Evolutionary conservation across 2,888 invertebrate genomes (phyloP), one percentile per base, ranked within the genome.

Genomic region (Diachrysia chrysitis): DNA sequence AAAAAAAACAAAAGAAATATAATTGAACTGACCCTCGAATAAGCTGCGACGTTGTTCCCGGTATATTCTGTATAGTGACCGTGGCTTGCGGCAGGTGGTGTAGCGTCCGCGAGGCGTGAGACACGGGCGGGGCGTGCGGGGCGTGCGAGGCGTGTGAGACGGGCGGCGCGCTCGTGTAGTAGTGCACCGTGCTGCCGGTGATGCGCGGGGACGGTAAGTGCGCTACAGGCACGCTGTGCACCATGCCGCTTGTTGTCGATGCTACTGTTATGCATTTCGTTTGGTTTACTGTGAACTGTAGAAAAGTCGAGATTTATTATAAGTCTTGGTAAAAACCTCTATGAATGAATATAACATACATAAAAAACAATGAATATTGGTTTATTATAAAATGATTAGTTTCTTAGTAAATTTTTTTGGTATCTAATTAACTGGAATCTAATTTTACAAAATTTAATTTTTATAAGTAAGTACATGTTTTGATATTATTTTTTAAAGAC

Each of bases 211-310:
- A 82, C 0, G 93, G 89, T 0, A 95, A 82, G 66, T 95, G 95
- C 0, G 95, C 92, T 0, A 95, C 94, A 0, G 95, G 95, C 21
- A 95, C 95, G 58, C 93, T 92, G 79, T 95, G 95, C 0, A 95
- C 85, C 92, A 95, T 92, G 0, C 95, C 95, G 46, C 93, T 93
- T 0, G 94, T 93, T 0, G 94, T 95, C 0, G 95, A 95, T 0
- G 94, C 93, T 3, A 95, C 95, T 0, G 95, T 95, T 69, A 95
- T 95, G 82, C 95, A 95, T 62, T 95, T 95, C 0, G 92, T 93
- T 71, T 91, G 93, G 58, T 89, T 90, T 58, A 86, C 87, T 58
- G 92, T 69, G 78, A 89, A 94, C 95, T 95, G 86, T 14, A 84
- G 84, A n/a, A 58, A 32, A 16, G 12, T 17, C 23, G 57, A 3